Evolutionary conservation across 2,797 vertebrate genomes (phyloP).

Genomic region (Salarias fasciatus): DNA sequence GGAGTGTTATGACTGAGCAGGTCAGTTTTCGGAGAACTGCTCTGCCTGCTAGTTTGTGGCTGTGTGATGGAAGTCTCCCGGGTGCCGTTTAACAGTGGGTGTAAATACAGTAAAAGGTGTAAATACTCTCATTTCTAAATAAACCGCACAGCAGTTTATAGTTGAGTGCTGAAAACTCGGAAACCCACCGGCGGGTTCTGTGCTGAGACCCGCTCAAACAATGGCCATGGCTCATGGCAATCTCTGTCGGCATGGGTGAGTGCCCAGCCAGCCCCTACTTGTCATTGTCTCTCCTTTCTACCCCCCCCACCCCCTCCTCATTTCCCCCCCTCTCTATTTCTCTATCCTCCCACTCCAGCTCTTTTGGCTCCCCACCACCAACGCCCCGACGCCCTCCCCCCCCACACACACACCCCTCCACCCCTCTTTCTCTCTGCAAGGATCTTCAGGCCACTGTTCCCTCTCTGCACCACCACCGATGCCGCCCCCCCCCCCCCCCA

Average conservation of each 20-base stretch:
- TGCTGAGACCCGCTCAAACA: conserved; percentile 80
- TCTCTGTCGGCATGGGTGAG: conserved; percentile 85
- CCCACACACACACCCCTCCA: conserved; percentile 30
- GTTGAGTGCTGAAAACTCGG: conserved; percentile 72
- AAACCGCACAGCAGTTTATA: conserved; percentile 80
- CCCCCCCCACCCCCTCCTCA: conserved; percentile 50
- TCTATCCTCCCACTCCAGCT: conserved; percentile 79
- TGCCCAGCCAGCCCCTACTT: conserved; percentile 84
- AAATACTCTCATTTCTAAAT: conserved; percentile 83
- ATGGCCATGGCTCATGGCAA: conserved; percentile 85
- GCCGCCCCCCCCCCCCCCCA: conserved; percentile 8
- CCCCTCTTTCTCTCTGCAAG: conserved; percentile 69
- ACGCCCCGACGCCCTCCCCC: conserved; percentile 51
- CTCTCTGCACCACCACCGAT: conserved; percentile 31
- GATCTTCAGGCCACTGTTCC: conserved; percentile 81
- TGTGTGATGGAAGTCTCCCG: conserved; percentile 72
- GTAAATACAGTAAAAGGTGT: conserved; percentile 84
- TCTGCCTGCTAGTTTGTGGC: conserved; percentile 74
- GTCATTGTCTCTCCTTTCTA: conserved; percentile 83
- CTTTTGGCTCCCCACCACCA: conserved; percentile 72
- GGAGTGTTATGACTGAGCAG: conserved; percentile 77
- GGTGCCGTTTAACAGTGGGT: conserved; percentile 80
- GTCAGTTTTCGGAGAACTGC: conserved; percentile 71
- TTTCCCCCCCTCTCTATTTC: conserved; percentile 75
- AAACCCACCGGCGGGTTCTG: conserved; percentile 73